Evolutionary conservation across 1,140 invertebrate genomes (phyloP).

Genomic region (Papilio machaon): DNA sequence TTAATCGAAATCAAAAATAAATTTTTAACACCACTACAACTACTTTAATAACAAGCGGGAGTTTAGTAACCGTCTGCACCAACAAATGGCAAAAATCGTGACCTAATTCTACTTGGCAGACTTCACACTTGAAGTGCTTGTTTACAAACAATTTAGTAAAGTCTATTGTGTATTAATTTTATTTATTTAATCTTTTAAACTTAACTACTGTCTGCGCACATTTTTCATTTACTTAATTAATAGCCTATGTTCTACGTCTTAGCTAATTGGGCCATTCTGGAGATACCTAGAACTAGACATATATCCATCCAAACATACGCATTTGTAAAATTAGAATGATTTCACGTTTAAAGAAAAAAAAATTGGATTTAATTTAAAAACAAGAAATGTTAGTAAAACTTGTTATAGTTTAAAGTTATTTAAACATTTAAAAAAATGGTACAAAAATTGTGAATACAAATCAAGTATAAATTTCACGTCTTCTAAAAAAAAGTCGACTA

Average conservation of each 20-base stretch:
- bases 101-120: conserved; percentile 15
- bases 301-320: too few species aligned
- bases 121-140: background rate
- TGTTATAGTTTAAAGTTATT: background rate
- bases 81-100: conserved; percentile 26
- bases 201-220: too few species aligned
- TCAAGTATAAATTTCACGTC: background rate
- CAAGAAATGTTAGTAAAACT: too few species aligned
- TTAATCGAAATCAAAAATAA: background rate
- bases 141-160: conserved; percentile 1
- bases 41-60: conserved; percentile 1
- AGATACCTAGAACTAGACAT: too few species aligned
- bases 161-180: background rate
- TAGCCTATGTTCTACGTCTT: too few species aligned
- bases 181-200: too few species aligned
- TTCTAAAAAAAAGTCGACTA: background rate
- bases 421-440: background rate
- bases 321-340: too few species aligned
- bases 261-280: too few species aligned
- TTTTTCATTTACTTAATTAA: background rate
- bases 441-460: background rate
- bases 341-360: too few species aligned
- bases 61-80: conserved; percentile 6
- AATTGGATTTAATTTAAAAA: too few species aligned
- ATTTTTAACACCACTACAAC: background rate